Percentiles rank a stretch among this genome's conserved stretches.
phyloP scores from a whole-genome alignment of 2,888 invertebrate species.

The Acleris cristana region DNA sequence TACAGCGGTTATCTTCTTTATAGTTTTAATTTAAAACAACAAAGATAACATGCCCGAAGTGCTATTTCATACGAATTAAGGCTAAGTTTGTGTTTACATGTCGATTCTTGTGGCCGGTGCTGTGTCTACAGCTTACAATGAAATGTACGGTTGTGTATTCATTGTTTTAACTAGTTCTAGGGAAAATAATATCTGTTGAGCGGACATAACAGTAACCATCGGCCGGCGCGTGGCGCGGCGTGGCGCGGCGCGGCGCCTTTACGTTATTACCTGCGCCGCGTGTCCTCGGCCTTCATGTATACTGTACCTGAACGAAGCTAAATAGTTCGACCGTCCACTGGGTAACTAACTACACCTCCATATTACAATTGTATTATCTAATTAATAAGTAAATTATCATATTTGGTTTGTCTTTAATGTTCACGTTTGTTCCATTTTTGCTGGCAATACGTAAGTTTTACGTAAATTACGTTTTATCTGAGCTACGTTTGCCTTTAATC shows the following conservation, averaged over 20 bases:
- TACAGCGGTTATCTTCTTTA: constrained; percentile 53
- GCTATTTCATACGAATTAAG: constrained; percentile 57
- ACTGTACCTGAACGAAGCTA: too few species aligned
- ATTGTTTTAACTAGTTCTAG: constrained; percentile 22
- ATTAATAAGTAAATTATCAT: too few species aligned
- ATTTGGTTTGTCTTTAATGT: background rate
- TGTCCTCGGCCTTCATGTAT: too few species aligned
- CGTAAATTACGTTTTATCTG: constrained; percentile 14
- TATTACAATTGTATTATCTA: too few species aligned
- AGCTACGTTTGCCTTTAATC: constrained; percentile 4
- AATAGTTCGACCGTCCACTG: too few species aligned
- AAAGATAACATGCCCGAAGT: constrained; percentile 50
- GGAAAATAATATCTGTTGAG: constrained; percentile 16
- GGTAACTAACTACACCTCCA: too few species aligned
- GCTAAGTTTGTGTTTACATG: constrained; percentile 50
- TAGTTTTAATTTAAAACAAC: constrained; percentile 65
- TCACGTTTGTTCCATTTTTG: background rate
- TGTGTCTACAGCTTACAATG: constrained; percentile 45
- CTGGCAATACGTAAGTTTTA: background rate
- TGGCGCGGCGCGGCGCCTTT: too few species aligned
- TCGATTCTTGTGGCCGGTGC: constrained; percentile 48
- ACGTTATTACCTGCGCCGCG: too few species aligned
- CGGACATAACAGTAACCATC: constrained; percentile 6
- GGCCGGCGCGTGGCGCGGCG: too few species aligned
- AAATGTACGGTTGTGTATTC: constrained; percentile 33